A percentile compares a stretch with the other conserved stretches of the same genome.
Conservation (phyloP, 1,140 invertebrate species). For the Polypedilum vanderplanki region DNA sequence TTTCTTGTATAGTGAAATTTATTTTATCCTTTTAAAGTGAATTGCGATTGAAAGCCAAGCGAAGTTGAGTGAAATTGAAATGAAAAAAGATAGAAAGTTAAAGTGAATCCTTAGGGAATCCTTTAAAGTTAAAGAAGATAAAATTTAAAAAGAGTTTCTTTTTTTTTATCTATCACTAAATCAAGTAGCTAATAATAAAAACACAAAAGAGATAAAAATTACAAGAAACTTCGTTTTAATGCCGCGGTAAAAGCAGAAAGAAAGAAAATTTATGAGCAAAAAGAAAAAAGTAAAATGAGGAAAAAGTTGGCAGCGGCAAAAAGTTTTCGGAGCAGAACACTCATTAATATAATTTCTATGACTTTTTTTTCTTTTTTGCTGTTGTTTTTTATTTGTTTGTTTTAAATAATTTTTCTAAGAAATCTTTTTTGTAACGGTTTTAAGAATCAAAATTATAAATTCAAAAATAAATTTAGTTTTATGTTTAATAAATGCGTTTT, state of each 20-base stretch:
- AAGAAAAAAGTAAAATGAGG: neutral
- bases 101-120: too few relatives aligned
- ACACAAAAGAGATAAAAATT: neutral
- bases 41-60: neutral
- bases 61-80: conserved; percentile 1
- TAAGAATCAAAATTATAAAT: too few relatives aligned
- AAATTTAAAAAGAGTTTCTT: neutral
- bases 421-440: neutral
- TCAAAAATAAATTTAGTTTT: too few relatives aligned
- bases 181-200: too few relatives aligned
- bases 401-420: neutral
- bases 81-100: too few relatives aligned
- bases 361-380: neutral
- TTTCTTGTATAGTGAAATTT: too few relatives aligned
- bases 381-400: neutral
- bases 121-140: too few relatives aligned
- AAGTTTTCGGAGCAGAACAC: conserved; percentile 27
- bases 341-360: conserved; percentile 26
- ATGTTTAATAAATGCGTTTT: too few relatives aligned
- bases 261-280: neutral
- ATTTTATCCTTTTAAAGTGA: neutral
- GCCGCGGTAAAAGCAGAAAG: neutral
- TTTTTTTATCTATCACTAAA: neutral
- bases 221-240: neutral
- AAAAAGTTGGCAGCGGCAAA: conserved; percentile 16